Evolutionary conservation across 35 echinoderm and acorn worm genomes (phyloP).

Genomic region (Lytechinus variegatus): DNA sequence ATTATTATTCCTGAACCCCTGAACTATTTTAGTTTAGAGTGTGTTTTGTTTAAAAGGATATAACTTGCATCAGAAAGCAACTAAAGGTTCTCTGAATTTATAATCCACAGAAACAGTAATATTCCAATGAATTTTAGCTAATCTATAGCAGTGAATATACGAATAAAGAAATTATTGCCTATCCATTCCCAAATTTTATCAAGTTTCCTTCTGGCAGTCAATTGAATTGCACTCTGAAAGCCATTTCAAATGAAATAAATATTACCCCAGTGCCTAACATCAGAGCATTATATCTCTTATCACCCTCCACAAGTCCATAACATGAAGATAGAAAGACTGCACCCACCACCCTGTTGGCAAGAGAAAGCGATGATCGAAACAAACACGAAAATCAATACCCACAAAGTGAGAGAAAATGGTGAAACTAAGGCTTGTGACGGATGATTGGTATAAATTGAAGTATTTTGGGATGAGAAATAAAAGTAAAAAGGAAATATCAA

Average conservation of each 20-base stretch:
- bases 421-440: not conserved
- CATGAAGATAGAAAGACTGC: conserved; percentile 17
- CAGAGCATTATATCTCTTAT: conserved; percentile 33
- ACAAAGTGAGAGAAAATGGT: conserved; percentile 23
- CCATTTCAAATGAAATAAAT: conserved; percentile 36
- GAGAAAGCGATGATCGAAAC: conserved; percentile 36
- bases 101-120: not conserved
- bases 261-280: conserved; percentile 5
- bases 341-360: not conserved
- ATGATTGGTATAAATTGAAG: conserved; percentile 30
- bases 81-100: not conserved
- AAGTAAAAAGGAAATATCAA: conserved; percentile 1
- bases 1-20: not conserved
- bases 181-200: not conserved
- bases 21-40: too few species aligned
- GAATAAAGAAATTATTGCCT: not conserved
- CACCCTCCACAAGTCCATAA: not conserved
- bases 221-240: conserved; percentile 36
- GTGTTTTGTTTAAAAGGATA: too few species aligned
- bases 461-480: not conserved
- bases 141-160: not conserved
- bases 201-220: not conserved
- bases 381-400: conserved; percentile 36
- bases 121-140: not conserved
- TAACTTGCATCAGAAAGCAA: not conserved